These are phyloP conservation scores for Parasteatoda tepidariorum DNA, from an alignment of 1,140 invertebrate species.

Conservation along the genomic window DNA sequence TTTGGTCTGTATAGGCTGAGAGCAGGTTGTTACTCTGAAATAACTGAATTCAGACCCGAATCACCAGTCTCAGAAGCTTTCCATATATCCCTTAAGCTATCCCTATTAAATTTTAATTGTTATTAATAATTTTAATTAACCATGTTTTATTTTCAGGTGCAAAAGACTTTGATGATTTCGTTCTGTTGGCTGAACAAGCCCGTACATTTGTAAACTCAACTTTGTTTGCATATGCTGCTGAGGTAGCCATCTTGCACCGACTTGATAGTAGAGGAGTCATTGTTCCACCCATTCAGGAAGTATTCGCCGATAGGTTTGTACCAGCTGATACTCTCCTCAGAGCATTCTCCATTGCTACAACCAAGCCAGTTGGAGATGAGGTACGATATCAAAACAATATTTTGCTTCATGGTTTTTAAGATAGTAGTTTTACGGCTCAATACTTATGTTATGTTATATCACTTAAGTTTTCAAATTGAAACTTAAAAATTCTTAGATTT, in stretches of 20 bases:
- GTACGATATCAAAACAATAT: neutral
- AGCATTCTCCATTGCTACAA: conserved; percentile 66
- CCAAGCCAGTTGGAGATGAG: conserved; percentile 64
- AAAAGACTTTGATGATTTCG: conserved; percentile 69
- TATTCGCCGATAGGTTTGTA: conserved; percentile 72
- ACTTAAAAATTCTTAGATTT: no score
- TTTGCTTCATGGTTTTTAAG: neutral
- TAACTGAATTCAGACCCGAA: no score
- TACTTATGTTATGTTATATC: no score
- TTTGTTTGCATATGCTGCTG: conserved; percentile 75
- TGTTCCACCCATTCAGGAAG: conserved; percentile 78
- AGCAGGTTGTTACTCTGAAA: no score
- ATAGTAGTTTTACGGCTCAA: no score
- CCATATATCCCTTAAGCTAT: no score
- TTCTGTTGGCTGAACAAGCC: conserved; percentile 75
- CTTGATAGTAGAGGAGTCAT: conserved; percentile 71
- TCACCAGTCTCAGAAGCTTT: no score
- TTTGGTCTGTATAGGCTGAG: no score
- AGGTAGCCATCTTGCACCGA: conserved; percentile 74
- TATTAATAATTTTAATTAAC: no score
- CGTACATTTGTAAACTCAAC: conserved; percentile 75
- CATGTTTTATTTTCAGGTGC: conserved; percentile 28
- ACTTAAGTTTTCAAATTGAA: no score
- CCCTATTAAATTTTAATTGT: no score
- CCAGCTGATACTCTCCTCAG: conserved; percentile 70